A percentile compares a stretch with the other conserved stretches of the same genome.
These are phyloP conservation scores for Strigamia transsilvanica DNA, from an alignment of 2,888 invertebrate species.

Conservation along the genomic window DNA sequence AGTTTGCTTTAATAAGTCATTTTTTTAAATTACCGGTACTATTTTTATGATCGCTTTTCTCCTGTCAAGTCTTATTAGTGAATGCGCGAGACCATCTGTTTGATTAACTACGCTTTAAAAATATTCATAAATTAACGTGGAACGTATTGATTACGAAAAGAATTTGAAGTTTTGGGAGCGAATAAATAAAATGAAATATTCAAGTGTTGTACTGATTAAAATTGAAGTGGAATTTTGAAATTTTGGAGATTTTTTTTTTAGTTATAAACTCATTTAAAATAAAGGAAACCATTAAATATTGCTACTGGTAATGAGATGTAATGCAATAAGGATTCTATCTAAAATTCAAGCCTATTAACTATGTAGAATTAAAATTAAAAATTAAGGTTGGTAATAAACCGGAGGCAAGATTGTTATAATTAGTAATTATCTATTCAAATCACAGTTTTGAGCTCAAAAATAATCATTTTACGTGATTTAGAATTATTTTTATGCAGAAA, in stretches of 20 bases:
- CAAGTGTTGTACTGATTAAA: not conserved
- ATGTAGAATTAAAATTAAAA: not conserved
- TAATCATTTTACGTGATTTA: not conserved
- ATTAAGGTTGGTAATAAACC: not conserved
- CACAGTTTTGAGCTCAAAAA: not conserved
- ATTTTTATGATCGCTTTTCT: not conserved
- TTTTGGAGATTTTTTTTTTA: too few relatives aligned
- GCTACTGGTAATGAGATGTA: not conserved
- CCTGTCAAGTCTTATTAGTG: not conserved
- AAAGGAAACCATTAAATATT: not conserved
- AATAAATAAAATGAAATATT: not conserved
- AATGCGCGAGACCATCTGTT: not conserved
- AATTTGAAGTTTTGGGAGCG: not conserved
- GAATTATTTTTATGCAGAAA: not conserved
- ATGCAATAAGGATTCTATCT: not conserved
- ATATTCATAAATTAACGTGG: constrained; percentile 4
- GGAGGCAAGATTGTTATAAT: not conserved
- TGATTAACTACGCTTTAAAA: constrained; percentile 6
- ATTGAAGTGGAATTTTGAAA: too few relatives aligned
- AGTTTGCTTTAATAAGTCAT: not conserved
- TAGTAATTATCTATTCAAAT: constrained; percentile 24
- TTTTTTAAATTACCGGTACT: not conserved
- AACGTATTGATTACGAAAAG: not conserved
- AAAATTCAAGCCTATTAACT: not conserved
- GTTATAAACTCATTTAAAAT: too few relatives aligned